Conservation (phyloP, 2,113 vertebrate genomes). For the Illadopsis cleaveri region DNA sequence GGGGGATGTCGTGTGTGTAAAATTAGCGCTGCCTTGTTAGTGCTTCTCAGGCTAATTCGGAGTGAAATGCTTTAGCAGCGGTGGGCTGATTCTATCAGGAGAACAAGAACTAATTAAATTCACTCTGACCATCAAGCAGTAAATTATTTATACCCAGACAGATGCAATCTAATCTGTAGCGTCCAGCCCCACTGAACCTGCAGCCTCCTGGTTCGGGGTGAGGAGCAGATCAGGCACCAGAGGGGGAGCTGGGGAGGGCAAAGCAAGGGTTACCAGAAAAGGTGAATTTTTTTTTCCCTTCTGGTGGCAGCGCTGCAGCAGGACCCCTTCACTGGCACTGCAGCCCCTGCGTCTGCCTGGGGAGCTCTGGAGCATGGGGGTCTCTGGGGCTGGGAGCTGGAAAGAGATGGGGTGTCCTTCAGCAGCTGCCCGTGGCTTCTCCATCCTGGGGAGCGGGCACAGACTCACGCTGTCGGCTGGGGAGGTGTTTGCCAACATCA, state of each 20-base stretch:
- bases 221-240: neutral
- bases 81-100: slow-evolving; percentile 84
- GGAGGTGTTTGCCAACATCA: fast-evolving
- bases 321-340: neutral
- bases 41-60: slow-evolving; percentile 81
- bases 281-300: no score
- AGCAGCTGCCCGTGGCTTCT: fast-evolving
- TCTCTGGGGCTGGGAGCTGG: fast-evolving
- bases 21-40: slow-evolving; percentile 78
- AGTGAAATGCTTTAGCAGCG: slow-evolving; percentile 81
- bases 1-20: slow-evolving; percentile 71
- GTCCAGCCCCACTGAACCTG: slow-evolving; percentile 51
- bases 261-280: neutral
- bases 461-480: fast-evolving
- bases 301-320: neutral
- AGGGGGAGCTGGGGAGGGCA: neutral
- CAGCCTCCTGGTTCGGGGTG: neutral
- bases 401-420: neutral
- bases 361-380: fast-evolving
- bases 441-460: neutral
- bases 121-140: slow-evolving; percentile 79
- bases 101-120: slow-evolving; percentile 80
- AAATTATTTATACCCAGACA: slow-evolving; percentile 82
- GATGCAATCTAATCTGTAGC: slow-evolving; percentile 73
- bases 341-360: neutral